These are phyloP conservation scores for Tenthredo mesomela DNA, from an alignment of 2,888 invertebrate genomes.

Conservation along the genomic window DNA sequence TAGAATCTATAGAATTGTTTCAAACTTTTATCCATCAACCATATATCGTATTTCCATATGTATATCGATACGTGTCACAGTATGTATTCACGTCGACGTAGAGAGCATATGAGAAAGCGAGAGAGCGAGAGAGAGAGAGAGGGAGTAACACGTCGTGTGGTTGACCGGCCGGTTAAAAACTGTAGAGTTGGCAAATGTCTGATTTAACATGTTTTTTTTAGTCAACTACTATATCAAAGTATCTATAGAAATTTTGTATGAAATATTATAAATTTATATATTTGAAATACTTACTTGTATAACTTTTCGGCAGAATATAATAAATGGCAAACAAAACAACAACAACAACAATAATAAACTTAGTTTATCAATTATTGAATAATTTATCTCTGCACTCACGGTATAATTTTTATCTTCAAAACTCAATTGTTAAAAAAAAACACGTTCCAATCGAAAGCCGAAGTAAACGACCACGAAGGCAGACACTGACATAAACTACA, in stretches of 20 bases:
- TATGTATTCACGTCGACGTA: not conserved
- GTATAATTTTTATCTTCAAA: not conserved
- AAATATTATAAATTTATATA: not conserved
- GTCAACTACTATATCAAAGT: not conserved
- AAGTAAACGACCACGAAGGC: slow-evolving; percentile 24
- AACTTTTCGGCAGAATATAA: not conserved
- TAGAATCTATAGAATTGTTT: not conserved
- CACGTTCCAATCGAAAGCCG: not conserved
- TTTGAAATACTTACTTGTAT: not conserved
- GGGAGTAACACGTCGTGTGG: not conserved
- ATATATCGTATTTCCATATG: not conserved
- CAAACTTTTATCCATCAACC: not conserved
- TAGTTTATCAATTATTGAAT: not conserved
- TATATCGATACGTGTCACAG: not conserved
- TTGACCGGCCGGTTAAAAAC: slow-evolving; percentile 23
- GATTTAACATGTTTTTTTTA: not conserved
- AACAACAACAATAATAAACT: slow-evolving; percentile 7
- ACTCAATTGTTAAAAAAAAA: slow-evolving; percentile 10
- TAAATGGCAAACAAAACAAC: slow-evolving; percentile 9
- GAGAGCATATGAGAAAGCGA: not conserved
- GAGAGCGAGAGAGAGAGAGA: too few species aligned
- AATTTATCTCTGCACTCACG: not conserved
- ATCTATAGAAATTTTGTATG: not conserved
- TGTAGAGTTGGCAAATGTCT: slow-evolving; percentile 27
- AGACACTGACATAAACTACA: not conserved